A percentile compares a stretch with the other conserved stretches of the same genome.
phyloP scores from a whole-genome alignment of 2,888 invertebrate species.

The Notodonta ziczac region DNA sequence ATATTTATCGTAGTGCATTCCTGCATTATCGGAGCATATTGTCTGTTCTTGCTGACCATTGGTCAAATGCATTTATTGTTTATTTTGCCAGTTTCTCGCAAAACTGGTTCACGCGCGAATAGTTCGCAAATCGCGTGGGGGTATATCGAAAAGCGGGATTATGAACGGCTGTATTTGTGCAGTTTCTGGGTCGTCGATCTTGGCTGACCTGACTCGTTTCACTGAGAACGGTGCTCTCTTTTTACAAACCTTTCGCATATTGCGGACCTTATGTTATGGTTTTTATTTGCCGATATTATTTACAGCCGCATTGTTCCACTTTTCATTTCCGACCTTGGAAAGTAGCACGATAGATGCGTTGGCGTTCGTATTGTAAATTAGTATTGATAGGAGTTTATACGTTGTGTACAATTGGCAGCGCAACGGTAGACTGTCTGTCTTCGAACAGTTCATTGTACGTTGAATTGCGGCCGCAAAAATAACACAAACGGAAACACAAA shows the following conservation, averaged over 20 bases:
- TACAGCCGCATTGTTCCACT: background rate
- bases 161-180: constrained; percentile 51
- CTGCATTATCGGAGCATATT: background rate
- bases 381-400: constrained; percentile 12
- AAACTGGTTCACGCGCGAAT: constrained; percentile 51
- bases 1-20: background rate
- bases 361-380: background rate
- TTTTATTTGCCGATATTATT: background rate
- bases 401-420: constrained; percentile 18
- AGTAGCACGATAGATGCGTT: background rate
- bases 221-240: constrained; percentile 42
- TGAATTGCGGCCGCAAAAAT: constrained; percentile 55
- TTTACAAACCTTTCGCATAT: constrained; percentile 26
- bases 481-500: constrained; percentile 58
- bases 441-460: constrained; percentile 64
- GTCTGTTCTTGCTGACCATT: constrained; percentile 18
- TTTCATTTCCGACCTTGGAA: constrained; percentile 4
- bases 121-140: constrained; percentile 51
- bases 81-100: constrained; percentile 31
- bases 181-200: constrained; percentile 75
- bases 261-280: background rate
- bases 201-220: constrained; percentile 63
- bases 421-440: constrained; percentile 57
- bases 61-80: constrained; percentile 33
- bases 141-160: constrained; percentile 57